phyloP scores from a whole-genome alignment of 2,113 vertebrate species.

The Siniperca chuatsi region DNA sequence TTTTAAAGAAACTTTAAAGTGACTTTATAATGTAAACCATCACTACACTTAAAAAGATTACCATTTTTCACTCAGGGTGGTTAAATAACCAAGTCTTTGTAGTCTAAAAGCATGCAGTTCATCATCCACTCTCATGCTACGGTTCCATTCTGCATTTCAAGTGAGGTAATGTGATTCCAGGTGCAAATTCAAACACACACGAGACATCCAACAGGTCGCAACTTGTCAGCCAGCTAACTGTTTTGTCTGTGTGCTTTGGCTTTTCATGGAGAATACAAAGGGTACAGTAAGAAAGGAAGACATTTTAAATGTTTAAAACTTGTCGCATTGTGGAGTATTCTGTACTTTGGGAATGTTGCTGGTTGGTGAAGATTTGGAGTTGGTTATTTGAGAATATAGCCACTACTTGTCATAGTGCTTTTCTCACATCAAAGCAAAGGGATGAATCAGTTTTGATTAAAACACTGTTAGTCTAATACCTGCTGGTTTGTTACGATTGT shows the following conservation, averaged over 20 bases:
- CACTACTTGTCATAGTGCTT: not conserved
- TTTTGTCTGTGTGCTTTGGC: constrained; percentile 28
- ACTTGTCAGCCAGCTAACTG: constrained; percentile 50
- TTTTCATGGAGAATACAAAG: constrained; percentile 47
- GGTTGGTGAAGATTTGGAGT: not conserved
- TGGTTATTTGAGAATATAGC: not conserved
- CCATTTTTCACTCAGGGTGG: too few species aligned
- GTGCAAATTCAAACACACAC: constrained; percentile 52
- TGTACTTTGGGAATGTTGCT: not conserved
- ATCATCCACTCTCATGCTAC: constrained; percentile 2
- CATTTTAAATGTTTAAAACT: not conserved
- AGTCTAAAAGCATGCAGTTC: not conserved
- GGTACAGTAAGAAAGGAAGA: not conserved
- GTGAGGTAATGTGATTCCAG: constrained; percentile 36
- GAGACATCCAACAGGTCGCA: constrained; percentile 42
- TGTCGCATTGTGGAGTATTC: not conserved
- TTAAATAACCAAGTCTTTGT: not conserved
- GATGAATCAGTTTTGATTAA: not conserved
- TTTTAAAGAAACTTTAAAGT: not conserved
- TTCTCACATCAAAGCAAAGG: not conserved
- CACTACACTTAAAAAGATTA: not conserved
- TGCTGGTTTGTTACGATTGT: not conserved
- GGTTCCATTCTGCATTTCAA: constrained; percentile 5
- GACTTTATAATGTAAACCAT: not conserved
- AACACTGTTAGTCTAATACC: not conserved